Base-by-base conservation (phyloP, 1,140 invertebrate species). In the Saxidomus purpurata region DNA sequence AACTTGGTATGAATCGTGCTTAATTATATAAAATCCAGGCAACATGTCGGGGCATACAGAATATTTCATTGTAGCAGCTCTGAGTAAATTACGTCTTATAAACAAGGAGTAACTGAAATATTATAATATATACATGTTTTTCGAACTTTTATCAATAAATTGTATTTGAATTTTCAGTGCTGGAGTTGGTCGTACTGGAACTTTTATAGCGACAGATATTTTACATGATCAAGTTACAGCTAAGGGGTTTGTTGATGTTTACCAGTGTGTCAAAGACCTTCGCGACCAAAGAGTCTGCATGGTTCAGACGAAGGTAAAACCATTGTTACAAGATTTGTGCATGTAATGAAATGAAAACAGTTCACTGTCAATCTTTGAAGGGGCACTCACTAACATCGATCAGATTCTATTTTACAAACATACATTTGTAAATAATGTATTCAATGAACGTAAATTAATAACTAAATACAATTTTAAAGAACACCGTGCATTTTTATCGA, bases 281-380 rank as follows among this genome's bases (percentile, higher is more conserved):
- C 59, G 86, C 31, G 40, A 80, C 0, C 74, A 88, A 31, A 63
- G 86, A 36, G 76, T 88, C 19, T 71, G 47, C 40, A 80, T 88
- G 76, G 63, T 88, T 19, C 86, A 88, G 34, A 88, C 86, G 28
- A 38, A 34, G 76, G 86, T 88, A 71, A 81, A 34, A 71, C 28
- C n/a, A n/a, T n/a, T n/a, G n/a, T n/a, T n/a, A n/a, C 11, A 13
- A 13, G 11, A 22, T 52, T 11, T 52, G 22, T 52, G 11, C 49
- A 52, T 11, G 11, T 13, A 13, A 13, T 52, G 49, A 22, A 52
- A 52, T 52, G 11, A 22, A 52, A 52, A 52, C 11, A 11, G 11
- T 52, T 13, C 11, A 11, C 22, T 52, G 49, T 52, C 11, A 11
- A 22, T 52, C 49, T 52, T 11, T 52, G 22, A 52, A 22, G 11